Evolutionary conservation across 2,113 vertebrate genomes (phyloP), one percentile per base, ranked within the genome.

Genomic region (Etheostoma cragini): DNA sequence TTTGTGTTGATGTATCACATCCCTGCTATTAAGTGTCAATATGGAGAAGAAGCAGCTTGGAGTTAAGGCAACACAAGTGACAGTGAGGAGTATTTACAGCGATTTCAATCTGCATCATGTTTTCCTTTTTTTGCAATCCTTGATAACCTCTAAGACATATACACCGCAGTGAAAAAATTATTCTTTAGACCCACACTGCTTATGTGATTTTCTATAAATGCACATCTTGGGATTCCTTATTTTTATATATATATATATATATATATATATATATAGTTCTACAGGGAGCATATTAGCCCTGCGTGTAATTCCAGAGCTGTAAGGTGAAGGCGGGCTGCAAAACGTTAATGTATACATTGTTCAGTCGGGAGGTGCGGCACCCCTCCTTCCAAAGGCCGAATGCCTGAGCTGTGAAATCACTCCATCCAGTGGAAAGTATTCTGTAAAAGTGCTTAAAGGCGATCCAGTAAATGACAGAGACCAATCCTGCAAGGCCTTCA

Each of bases 341-440:
- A 68, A 67, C 22, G 19, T 54, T 62, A 16, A 72, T 83, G 87
- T 91, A 88, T 89, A 88, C 87, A 83, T 84, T 21, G 24, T 33
- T 77, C n/a, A 30, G 54, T 22, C 15, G 26, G 64, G 70, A 77
- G 82, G 72, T 69, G 67, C 83, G 1, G 71, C 64, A 7, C 57
- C 65, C 62, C 74, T 73, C 71, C 78, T 53, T 72, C 67, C 66
- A 67, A 80, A 80, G 63, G n/a, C 63, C 1, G 24, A 68, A 88
- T 89, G 77, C 86, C 85, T 80, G 73, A 73, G 74, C 53, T 61
- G 75, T 87, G 81, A 87, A 81, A 81, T 91, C 87, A 88, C 71
- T 45, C 35, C 64, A 52, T 69, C 6, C 62, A 86, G 80, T 82
- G 87, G 88, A 92, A 91, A 91, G 81, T 85, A 79, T 87, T 87